These are phyloP conservation scores for Lycaon pictus DNA, from an alignment of 2,113 vertebrate genomes.

Conservation along the genomic window DNA sequence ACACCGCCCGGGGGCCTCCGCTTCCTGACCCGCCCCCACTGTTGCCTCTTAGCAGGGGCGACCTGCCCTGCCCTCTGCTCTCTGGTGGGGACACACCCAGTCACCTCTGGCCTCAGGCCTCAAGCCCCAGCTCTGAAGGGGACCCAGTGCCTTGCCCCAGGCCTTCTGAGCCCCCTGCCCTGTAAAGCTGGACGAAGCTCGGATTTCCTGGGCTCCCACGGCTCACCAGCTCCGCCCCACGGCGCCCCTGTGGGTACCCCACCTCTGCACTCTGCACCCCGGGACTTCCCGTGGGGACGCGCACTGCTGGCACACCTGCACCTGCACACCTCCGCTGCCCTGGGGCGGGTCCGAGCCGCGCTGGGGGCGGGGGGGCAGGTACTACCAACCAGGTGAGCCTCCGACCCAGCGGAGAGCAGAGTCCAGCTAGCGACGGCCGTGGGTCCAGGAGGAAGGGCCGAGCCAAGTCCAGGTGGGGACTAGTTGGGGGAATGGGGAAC, in stretches of 20 bases:
- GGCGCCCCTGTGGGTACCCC: accelerated
- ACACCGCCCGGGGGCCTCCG: neutral
- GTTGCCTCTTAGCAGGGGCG: neutral
- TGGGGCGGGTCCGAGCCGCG: too few species aligned
- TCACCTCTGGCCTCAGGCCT: neutral
- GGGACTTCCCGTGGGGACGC: neutral
- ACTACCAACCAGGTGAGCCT: neutral
- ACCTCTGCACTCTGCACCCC: neutral
- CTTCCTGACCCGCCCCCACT: neutral
- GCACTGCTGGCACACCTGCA: neutral
- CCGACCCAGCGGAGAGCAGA: accelerated
- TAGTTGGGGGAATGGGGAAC: neutral
- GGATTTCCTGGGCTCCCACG: neutral
- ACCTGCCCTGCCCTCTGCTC: neutral
- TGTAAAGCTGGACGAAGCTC: neutral
- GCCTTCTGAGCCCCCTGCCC: neutral
- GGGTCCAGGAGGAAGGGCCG: accelerated
- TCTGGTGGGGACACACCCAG: neutral
- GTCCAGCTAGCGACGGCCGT: neutral
- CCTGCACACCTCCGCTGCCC: neutral
- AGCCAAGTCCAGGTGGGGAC: neutral
- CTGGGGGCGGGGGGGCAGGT: accelerated
- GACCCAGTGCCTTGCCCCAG: neutral
- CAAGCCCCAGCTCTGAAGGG: neutral
- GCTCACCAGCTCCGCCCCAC: neutral